Percentiles rank a stretch among this genome's conserved stretches.
Conservation (phyloP, 2,888 invertebrate genomes). For the Mythimna impura region DNA sequence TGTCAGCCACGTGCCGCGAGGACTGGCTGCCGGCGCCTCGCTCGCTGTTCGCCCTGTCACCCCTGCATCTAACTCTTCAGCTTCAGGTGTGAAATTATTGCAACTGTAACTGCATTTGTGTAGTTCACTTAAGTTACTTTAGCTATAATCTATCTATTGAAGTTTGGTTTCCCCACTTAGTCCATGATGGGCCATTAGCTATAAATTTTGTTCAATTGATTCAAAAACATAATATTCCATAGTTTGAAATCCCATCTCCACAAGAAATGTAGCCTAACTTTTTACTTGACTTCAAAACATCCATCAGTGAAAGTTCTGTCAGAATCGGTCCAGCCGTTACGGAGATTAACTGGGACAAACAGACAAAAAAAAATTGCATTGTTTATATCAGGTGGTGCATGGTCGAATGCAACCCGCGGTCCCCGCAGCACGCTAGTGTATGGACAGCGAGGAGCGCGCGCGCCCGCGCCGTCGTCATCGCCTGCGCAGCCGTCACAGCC, state of each 20-base stretch:
- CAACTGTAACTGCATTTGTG: too few relatives aligned
- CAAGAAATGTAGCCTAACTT: neutral
- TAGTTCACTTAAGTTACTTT: too few relatives aligned
- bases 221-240: too few relatives aligned
- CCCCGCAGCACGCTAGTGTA: slow-evolving; percentile 82
- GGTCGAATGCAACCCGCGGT: slow-evolving; percentile 74
- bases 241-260: too few relatives aligned
- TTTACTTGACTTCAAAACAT: too few relatives aligned
- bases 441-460: slow-evolving; percentile 71
- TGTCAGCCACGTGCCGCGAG: slow-evolving; percentile 89
- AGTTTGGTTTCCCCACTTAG: too few relatives aligned
- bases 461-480: slow-evolving; percentile 62
- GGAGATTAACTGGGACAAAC: too few relatives aligned
- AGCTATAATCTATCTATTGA: too few relatives aligned
- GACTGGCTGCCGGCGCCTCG: slow-evolving; percentile 94
- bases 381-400: slow-evolving; percentile 62
- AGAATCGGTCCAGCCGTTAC: too few relatives aligned
- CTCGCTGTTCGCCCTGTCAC: slow-evolving; percentile 93
- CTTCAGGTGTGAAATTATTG: slow-evolving; percentile 41
- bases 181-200: too few relatives aligned
- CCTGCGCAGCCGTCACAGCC: slow-evolving; percentile 58
- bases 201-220: too few relatives aligned
- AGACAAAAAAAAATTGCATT: neutral
- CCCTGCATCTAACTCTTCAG: slow-evolving; percentile 81
- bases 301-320: too few relatives aligned